Evolutionary conservation across 2,888 invertebrate species (phyloP).

Genomic region (Hipparchia semele): DNA sequence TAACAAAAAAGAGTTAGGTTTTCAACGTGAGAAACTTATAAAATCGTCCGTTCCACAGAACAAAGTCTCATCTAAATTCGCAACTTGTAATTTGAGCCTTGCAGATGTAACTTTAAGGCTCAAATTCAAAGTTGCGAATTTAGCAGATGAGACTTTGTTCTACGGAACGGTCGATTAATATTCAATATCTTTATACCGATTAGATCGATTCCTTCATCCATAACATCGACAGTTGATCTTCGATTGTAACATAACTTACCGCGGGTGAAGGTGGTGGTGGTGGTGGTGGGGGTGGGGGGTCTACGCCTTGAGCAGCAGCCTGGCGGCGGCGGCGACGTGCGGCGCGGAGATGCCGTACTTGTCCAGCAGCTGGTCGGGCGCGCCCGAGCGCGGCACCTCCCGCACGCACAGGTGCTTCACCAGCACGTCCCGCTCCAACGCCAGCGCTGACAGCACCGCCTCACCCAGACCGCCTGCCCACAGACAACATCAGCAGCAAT

Average conservation of each 20-base stretch:
- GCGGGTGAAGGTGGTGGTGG: neutral
- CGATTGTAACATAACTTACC: neutral
- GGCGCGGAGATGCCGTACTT: conserved; percentile 94
- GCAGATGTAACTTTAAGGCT: too few relatives aligned
- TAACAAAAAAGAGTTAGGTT: too few relatives aligned
- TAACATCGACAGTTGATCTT: neutral
- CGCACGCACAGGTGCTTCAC: conserved; percentile 92
- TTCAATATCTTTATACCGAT: neutral
- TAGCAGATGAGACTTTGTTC: too few relatives aligned
- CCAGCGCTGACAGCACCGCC: conserved; percentile 93
- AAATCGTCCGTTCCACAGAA: neutral
- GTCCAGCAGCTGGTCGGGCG: conserved; percentile 92
- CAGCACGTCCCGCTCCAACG: conserved; percentile 86
- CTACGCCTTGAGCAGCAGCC: conserved; percentile 81
- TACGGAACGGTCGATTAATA: neutral
- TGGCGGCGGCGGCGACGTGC: conserved; percentile 89
- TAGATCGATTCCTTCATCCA: neutral
- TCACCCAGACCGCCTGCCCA: conserved; percentile 95
- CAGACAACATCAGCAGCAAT: too few relatives aligned
- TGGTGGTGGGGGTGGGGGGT: neutral
- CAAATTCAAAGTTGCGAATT: too few relatives aligned
- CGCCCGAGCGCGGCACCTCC: conserved; percentile 96
- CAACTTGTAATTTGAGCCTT: too few relatives aligned
- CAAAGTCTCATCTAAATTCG: neutral
- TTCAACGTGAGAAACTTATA: neutral